Evolutionary conservation across 2,113 vertebrate genomes (phyloP).

Genomic region (Puffinus mauretanicus): DNA sequence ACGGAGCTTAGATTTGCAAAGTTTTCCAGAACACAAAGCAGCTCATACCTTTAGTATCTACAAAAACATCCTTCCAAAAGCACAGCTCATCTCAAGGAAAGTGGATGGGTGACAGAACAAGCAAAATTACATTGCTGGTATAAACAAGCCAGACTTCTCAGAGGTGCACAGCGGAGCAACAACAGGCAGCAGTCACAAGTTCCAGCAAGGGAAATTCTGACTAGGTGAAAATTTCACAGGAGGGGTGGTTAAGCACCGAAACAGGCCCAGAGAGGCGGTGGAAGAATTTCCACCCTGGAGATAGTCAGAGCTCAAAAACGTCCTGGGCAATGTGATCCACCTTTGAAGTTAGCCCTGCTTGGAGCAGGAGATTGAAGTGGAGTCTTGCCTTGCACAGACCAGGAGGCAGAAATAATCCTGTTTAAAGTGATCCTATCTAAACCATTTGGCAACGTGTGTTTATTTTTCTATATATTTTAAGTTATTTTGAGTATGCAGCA

Average conservation of each 20-base stretch:
- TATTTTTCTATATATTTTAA: not conserved
- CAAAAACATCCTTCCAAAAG: not conserved
- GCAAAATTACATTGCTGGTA: too few species aligned
- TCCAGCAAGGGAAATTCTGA: not conserved
- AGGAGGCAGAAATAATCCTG: not conserved
- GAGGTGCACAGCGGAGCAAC: fast-evolving
- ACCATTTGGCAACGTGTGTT: not conserved
- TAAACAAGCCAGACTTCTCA: not conserved
- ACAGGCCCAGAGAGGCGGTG: not conserved
- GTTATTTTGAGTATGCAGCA: not conserved
- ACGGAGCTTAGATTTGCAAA: not conserved
- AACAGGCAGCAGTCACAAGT: not conserved
- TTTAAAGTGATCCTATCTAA: not conserved
- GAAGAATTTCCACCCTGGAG: not conserved
- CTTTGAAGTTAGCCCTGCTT: not conserved
- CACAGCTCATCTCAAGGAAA: not conserved
- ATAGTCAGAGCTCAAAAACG: not conserved
- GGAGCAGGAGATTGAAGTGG: not conserved
- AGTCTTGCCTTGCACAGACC: not conserved
- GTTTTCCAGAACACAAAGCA: not conserved
- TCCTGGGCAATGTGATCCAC: not conserved
- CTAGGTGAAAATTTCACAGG: not conserved
- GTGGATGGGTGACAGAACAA: not conserved
- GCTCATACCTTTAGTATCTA: not conserved
- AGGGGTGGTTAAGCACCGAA: not conserved